Percentiles rank a stretch among this genome's conserved stretches.
phyloP scores from a whole-genome alignment of 2,888 invertebrate genomes.

The Autographa gamma region DNA sequence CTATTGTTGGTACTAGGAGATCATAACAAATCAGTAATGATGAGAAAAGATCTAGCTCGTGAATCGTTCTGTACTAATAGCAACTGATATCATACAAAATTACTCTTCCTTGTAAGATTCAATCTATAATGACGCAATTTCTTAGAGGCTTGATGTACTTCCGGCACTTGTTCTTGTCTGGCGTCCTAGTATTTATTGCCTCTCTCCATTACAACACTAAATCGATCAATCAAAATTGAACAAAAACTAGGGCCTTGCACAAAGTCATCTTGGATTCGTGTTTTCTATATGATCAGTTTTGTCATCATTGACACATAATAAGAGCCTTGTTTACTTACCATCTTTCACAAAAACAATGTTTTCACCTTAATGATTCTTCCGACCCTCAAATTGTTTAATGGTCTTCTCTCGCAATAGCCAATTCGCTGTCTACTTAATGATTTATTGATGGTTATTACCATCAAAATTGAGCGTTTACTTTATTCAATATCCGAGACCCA shows the following conservation, averaged over 20 bases:
- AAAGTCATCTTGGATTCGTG: neutral
- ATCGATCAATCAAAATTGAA: neutral
- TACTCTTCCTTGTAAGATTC: neutral
- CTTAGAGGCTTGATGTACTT: neutral
- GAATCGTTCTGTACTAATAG: neutral
- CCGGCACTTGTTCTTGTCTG: constrained; percentile 2
- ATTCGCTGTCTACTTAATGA: too few species aligned
- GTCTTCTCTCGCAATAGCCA: too few species aligned
- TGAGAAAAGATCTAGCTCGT: neutral
- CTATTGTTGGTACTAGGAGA: neutral
- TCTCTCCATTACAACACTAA: neutral
- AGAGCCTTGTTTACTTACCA: too few species aligned
- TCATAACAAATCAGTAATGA: neutral
- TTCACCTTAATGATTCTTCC: too few species aligned
- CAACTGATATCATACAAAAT: neutral
- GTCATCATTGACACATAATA: too few species aligned
- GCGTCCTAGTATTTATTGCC: neutral
- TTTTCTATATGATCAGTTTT: too few species aligned
- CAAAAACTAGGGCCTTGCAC: neutral
- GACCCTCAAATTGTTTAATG: too few species aligned
- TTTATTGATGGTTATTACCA: too few species aligned
- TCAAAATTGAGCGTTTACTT: too few species aligned
- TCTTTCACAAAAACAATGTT: too few species aligned
- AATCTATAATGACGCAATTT: neutral
- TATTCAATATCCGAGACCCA: too few species aligned